These are phyloP conservation scores for Hypsopygia costalis DNA, from an alignment of 2,888 invertebrate genomes.

Conservation along the genomic window DNA sequence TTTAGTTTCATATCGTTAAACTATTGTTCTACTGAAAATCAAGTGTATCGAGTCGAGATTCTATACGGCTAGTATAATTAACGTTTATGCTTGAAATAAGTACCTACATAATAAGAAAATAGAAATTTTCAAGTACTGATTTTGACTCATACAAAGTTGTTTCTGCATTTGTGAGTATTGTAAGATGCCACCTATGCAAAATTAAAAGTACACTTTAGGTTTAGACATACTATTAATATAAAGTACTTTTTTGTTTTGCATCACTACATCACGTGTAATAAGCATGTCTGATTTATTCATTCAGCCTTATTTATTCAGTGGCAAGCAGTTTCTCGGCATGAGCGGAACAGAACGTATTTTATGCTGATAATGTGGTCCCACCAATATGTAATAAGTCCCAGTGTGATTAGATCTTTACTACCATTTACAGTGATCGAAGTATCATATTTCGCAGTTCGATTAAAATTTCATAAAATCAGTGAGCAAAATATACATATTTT, in stretches of 20 bases:
- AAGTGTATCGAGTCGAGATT: not conserved
- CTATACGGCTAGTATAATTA: not conserved
- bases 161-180: too few relatives aligned
- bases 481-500: too few relatives aligned
- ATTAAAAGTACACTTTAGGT: too few relatives aligned
- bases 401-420: not conserved
- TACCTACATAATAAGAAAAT: too few relatives aligned
- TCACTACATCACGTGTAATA: not conserved
- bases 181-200: too few relatives aligned
- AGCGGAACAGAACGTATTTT: conserved; percentile 15
- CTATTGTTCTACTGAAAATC: not conserved
- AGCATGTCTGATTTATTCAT: not conserved
- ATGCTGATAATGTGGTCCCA: not conserved
- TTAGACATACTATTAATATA: too few relatives aligned
- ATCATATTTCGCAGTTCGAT: too few relatives aligned
- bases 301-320: not conserved
- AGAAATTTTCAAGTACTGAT: too few relatives aligned
- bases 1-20: not conserved
- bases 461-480: too few relatives aligned
- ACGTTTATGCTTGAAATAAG: too few relatives aligned
- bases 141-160: too few relatives aligned
- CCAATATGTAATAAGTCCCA: not conserved
- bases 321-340: conserved; percentile 4
- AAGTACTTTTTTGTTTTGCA: too few relatives aligned
- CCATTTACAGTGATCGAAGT: not conserved